A percentile compares a stretch with the other conserved stretches of the same genome.
Evolutionary conservation across 2,113 vertebrate species (phyloP).

Genomic region (Urocynchramus pylzowi): DNA sequence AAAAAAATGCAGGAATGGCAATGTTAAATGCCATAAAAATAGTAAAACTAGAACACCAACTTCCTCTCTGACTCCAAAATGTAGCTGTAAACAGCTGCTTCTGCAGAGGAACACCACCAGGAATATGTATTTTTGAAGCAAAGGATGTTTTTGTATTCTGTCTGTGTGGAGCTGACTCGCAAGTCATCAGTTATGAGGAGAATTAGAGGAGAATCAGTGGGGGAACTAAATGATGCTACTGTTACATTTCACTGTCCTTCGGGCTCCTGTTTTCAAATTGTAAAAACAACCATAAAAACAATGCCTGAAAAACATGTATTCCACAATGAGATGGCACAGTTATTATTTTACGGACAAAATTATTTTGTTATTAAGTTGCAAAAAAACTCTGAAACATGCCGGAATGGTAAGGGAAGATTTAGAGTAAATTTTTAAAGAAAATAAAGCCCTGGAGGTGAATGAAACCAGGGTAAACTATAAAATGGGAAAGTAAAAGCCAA

Average conservation of each 20-base stretch:
- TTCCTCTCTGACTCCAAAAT: neutral
- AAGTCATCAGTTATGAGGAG: neutral
- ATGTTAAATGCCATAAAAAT: neutral
- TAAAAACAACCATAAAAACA: neutral
- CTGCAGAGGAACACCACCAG: neutral
- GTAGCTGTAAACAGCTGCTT: neutral
- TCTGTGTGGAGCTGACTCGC: neutral
- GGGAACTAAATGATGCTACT: neutral
- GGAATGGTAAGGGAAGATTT: neutral
- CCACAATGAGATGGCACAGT: neutral
- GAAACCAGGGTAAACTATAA: neutral
- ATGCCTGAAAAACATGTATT: neutral
- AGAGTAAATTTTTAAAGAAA: neutral
- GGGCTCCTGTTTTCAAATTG: neutral
- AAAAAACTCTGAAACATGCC: neutral
- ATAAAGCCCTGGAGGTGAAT: neutral
- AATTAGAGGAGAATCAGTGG: neutral
- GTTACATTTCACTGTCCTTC: neutral
- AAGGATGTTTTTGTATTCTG: neutral
- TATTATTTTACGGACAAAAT: neutral
- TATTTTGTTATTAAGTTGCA: neutral
- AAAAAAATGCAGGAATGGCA: neutral
- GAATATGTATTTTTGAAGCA: neutral
- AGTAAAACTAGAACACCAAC: neutral
- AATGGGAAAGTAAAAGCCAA: neutral